phyloP scores from a whole-genome alignment of 2,888 invertebrate species.

The Eledone cirrhosa region DNA sequence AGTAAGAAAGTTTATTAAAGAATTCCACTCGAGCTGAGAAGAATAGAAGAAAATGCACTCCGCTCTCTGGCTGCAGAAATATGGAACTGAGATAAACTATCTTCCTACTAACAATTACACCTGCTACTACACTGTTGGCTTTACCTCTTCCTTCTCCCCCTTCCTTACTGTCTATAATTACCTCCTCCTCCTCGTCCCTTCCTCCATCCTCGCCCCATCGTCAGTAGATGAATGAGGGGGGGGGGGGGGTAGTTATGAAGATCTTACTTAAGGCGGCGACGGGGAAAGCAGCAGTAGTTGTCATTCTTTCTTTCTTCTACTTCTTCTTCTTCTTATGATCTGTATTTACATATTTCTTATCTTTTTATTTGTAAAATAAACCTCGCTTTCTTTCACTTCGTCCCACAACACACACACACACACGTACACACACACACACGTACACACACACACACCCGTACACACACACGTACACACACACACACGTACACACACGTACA shows the following conservation, averaged over 20 bases:
- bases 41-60: not conserved
- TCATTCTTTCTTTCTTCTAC: no score
- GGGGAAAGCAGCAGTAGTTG: no score
- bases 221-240: not conserved
- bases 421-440: not conserved
- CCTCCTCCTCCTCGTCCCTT: not conserved
- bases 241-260: not conserved
- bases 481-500: no score
- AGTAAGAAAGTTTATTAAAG: not conserved
- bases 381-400: not conserved
- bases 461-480: no score
- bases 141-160: not conserved
- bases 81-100: not conserved
- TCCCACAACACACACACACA: not conserved
- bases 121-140: not conserved
- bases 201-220: not conserved
- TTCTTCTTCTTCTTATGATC: no score
- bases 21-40: not conserved
- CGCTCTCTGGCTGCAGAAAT: constrained; percentile 12
- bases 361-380: not conserved
- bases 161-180: not conserved
- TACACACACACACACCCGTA: no score
- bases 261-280: no score
- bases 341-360: not conserved
- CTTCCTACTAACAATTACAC: not conserved